Conservation (phyloP, 2,888 invertebrate species). For the Trissoscelio sp. region DNA sequence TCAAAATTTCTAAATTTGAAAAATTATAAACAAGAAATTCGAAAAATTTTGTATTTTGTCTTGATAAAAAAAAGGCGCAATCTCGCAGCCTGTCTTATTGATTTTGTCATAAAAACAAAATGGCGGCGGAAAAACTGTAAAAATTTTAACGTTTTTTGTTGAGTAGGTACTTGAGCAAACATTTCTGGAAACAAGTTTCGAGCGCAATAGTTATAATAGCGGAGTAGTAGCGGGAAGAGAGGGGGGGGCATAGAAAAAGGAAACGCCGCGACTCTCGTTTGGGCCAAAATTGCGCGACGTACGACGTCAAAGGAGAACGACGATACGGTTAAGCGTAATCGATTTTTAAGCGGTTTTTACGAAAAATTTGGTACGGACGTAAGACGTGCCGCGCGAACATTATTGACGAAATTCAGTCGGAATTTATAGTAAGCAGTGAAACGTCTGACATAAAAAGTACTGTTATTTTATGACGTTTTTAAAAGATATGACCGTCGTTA, state of each 20-base stretch:
- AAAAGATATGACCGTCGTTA: conserved; percentile 42
- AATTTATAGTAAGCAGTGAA: conserved; percentile 58
- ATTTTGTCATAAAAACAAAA: conserved; percentile 64
- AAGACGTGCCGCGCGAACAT: conserved; percentile 45
- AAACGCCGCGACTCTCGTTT: conserved; percentile 44
- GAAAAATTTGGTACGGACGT: conserved; percentile 43
- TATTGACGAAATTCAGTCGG: conserved; percentile 54
- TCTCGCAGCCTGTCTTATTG: conserved; percentile 40
- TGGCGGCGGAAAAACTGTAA: conserved; percentile 63
- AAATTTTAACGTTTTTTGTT: conserved; percentile 65
- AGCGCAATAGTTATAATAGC: conserved; percentile 55
- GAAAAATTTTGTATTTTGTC: not conserved
- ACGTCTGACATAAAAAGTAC: conserved; percentile 49
- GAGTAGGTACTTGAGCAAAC: conserved; percentile 63
- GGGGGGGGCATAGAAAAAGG: conserved; percentile 16
- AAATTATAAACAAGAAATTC: not conserved
- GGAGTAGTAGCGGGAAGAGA: not conserved
- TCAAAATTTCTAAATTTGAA: conserved; percentile 50
- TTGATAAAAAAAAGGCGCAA: conserved; percentile 15
- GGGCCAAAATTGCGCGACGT: conserved; percentile 57
- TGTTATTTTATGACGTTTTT: conserved; percentile 55
- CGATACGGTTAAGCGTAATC: conserved; percentile 60
- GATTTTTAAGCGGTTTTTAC: conserved; percentile 62
- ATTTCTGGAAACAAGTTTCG: conserved; percentile 61
- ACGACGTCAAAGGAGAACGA: conserved; percentile 52